These are phyloP conservation scores for Abrostola tripartita DNA, from an alignment of 2,888 invertebrate genomes.

Conservation along the genomic window DNA sequence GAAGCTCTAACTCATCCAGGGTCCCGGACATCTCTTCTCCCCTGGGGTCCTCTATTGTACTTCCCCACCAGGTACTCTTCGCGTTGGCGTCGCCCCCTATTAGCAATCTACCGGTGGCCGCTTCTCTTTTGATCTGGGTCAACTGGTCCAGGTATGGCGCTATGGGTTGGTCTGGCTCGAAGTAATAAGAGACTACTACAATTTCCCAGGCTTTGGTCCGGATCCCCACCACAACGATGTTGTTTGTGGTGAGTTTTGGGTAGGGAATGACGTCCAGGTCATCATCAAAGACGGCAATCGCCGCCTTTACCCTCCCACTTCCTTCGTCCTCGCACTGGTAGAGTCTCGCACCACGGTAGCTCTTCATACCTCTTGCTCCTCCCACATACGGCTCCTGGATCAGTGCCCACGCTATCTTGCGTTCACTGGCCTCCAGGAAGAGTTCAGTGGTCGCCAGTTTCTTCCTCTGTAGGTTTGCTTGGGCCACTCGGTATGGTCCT, in stretches of 20 bases:
- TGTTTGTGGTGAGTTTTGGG: slow-evolving; percentile 27
- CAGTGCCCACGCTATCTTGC: too few relatives aligned
- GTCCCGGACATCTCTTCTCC: too few relatives aligned
- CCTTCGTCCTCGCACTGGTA: slow-evolving; percentile 13
- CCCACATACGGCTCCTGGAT: too few relatives aligned
- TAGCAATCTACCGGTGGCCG: slow-evolving; percentile 20
- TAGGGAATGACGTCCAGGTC: slow-evolving; percentile 15
- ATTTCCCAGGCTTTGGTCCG: slow-evolving; percentile 33
- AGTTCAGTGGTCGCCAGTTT: too few relatives aligned
- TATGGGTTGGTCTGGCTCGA: slow-evolving; percentile 28
- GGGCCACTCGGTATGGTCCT: too few relatives aligned
- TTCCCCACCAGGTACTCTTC: too few relatives aligned
- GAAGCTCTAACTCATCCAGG: too few relatives aligned
- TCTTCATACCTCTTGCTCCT: too few relatives aligned
- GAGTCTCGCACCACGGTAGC: neutral
- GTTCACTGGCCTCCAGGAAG: too few relatives aligned
- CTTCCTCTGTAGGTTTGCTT: too few relatives aligned
- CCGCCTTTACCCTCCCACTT: too few relatives aligned
- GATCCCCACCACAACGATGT: slow-evolving; percentile 22
- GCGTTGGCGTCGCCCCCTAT: slow-evolving; percentile 25
- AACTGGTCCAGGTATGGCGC: slow-evolving; percentile 28
- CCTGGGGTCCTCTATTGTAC: neutral
- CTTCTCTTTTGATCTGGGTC: slow-evolving; percentile 15
- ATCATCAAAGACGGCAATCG: slow-evolving; percentile 21
- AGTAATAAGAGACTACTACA: slow-evolving; percentile 34